Conservation (phyloP, 2,113 vertebrate species). For the Megaceryle maxima region DNA sequence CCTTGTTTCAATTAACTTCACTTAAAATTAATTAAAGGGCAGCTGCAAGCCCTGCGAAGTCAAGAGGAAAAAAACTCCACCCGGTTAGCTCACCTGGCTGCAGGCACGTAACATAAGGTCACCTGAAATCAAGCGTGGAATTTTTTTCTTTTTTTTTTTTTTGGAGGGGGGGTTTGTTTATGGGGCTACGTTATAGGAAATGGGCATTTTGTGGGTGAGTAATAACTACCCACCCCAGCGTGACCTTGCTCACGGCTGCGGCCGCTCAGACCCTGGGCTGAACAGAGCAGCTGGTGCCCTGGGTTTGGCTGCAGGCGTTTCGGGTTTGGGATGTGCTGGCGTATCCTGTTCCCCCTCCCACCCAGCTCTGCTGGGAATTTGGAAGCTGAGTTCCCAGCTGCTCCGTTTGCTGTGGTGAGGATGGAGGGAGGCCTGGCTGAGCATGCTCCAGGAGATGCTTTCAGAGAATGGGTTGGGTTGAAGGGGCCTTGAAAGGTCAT, state of each 20-base stretch:
- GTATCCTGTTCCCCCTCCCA: not conserved
- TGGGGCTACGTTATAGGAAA: not conserved
- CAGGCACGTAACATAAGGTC: constrained; percentile 20
- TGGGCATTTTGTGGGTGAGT: not conserved
- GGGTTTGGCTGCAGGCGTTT: not conserved
- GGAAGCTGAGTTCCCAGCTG: not conserved
- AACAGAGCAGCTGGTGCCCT: not conserved
- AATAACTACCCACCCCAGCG: not conserved
- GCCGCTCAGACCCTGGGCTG: not conserved
- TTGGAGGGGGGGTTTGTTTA: not conserved
- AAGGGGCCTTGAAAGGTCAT: too few species aligned
- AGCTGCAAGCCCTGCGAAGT: constrained; percentile 20
- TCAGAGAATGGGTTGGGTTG: not conserved
- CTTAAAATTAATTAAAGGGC: constrained; percentile 63
- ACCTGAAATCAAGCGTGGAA: rapidly evolving
- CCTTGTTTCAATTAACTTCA: constrained; percentile 32
- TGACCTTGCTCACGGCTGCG: not conserved
- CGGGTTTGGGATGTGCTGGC: not conserved
- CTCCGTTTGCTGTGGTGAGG: not conserved
- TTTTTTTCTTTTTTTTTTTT: not conserved
- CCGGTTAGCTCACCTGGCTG: constrained; percentile 39
- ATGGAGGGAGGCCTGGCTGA: not conserved
- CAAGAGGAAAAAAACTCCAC: constrained; percentile 27
- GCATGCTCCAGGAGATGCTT: not conserved
- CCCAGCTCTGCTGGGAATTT: not conserved